phyloP scores from a whole-genome alignment of 1,140 invertebrate species.

The Limonius californicus region DNA sequence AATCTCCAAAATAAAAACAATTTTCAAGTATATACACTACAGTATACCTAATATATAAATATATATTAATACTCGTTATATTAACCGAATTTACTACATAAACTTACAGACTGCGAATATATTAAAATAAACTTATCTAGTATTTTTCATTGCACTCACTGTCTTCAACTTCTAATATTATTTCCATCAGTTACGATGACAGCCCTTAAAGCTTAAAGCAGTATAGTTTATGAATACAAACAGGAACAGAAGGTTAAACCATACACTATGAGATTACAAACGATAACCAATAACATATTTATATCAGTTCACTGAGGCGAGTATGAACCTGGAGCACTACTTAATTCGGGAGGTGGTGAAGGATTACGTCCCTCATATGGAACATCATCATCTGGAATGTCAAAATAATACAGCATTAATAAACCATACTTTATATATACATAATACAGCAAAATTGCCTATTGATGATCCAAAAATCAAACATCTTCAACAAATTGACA shows the following conservation, averaged over 20 bases:
- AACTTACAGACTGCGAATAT: conserved; percentile 20
- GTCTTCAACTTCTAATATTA: conserved; percentile 13
- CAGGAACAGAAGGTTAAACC: not conserved
- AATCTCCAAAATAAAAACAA: conserved; percentile 35
- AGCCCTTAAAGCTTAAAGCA: not conserved
- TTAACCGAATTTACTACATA: conserved; percentile 15
- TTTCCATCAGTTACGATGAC: too few species aligned
- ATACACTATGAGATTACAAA: conserved; percentile 2
- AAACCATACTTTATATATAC: too few species aligned
- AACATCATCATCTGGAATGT: conserved; percentile 42
- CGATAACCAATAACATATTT: not conserved
- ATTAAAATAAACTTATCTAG: conserved; percentile 17
- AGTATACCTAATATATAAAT: conserved; percentile 23
- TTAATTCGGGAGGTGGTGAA: conserved; percentile 44
- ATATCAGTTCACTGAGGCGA: conserved; percentile 17
- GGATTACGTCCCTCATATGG: conserved; percentile 46
- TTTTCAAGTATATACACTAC: conserved; percentile 27
- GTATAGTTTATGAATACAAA: not conserved
- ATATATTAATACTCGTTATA: conserved; percentile 24
- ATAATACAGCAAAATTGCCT: too few species aligned
- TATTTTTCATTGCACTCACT: conserved; percentile 9
- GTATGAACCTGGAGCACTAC: conserved; percentile 13
- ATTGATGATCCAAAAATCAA: too few species aligned
- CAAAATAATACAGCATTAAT: too few species aligned
- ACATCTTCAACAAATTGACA: too few species aligned